Evolutionary conservation across 2,888 invertebrate genomes (phyloP).

Genomic region (Smittia aterrima): DNA sequence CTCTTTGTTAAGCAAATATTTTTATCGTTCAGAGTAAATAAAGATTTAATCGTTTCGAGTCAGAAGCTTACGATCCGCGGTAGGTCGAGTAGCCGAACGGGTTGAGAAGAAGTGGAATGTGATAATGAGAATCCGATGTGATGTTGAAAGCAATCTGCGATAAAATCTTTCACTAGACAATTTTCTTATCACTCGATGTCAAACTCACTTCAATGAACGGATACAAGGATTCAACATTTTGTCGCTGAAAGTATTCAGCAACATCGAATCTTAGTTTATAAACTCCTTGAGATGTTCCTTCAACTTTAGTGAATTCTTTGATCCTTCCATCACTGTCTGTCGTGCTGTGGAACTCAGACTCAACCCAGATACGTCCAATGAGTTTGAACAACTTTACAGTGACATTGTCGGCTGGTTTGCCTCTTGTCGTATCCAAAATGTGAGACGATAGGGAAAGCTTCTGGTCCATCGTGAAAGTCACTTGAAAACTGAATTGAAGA

Average conservation of each 20-base stretch:
- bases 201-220: constrained; percentile 69
- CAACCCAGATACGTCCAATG: constrained; percentile 65
- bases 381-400: constrained; percentile 64
- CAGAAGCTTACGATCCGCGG: constrained; percentile 60
- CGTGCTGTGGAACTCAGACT: constrained; percentile 60
- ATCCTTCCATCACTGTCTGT: constrained; percentile 69
- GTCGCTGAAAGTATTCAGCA: constrained; percentile 64
- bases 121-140: constrained; percentile 65
- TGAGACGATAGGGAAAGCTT: constrained; percentile 69
- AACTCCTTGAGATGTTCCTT: constrained; percentile 63
- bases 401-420: constrained; percentile 64
- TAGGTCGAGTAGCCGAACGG: constrained; percentile 78
- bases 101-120: constrained; percentile 71
- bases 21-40: constrained; percentile 37
- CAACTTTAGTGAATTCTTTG: constrained; percentile 60
- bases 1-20: constrained; percentile 47
- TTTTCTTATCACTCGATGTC: neutral
- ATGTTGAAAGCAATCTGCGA: constrained; percentile 70
- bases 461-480: constrained; percentile 39
- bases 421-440: constrained; percentile 70
- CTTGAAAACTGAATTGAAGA: neutral
- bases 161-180: constrained; percentile 24
- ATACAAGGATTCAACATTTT: constrained; percentile 65
- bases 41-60: constrained; percentile 42
- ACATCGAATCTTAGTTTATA: constrained; percentile 76